Evolutionary conservation across 1,140 invertebrate genomes (phyloP), one percentile per base, ranked within the genome.

Genomic region (Drosophila obscura): DNA sequence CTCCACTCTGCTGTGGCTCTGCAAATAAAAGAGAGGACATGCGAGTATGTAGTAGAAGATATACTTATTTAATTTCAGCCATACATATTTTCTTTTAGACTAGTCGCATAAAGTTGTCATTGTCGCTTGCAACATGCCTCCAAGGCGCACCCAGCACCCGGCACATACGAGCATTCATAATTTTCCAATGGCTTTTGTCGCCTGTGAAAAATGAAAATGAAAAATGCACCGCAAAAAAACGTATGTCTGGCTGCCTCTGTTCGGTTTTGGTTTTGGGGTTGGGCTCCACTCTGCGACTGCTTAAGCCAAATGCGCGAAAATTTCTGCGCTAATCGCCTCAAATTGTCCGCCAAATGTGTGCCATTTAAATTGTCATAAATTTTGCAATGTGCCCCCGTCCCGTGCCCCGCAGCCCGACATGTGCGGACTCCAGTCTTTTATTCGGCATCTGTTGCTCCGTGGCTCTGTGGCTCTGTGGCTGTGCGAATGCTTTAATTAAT

Each of bases 321-420:
- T 83, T 88, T 88, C 57, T 68, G 82, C 74, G 83, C 72, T 88
- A 88, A 88, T 88, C 84, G 83, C 74, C 72, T 56, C 79, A 87
- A 87, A 85, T 85, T 85, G 82, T 85, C 69, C 73, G 46, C 73
- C 83, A 78, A 88, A 88, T 88, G 83, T 88, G 79, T 72, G 76
- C 79, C 83, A 87, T 88, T 87, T 87, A 87, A 87, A 87, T 88
- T 87, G 83, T 88, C 83, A 88, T 88, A 88, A 88, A 88, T 88
- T 87, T 85, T 78, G 81, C 65, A 81, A 85, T 59, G 68, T 78
- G 58, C 55, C 49, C 31, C 41, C 43, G 46, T 60, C 65, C 68
- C n/a, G n/a, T n/a, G 59, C 59, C 77, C 6, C 26, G 26, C 0
- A 1, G 2, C 28, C 28, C 6, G 28, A 28, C 28, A 28, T 28